Conservation (phyloP, 2,113 vertebrate genomes). For the Sminthopsis crassicaudata region DNA sequence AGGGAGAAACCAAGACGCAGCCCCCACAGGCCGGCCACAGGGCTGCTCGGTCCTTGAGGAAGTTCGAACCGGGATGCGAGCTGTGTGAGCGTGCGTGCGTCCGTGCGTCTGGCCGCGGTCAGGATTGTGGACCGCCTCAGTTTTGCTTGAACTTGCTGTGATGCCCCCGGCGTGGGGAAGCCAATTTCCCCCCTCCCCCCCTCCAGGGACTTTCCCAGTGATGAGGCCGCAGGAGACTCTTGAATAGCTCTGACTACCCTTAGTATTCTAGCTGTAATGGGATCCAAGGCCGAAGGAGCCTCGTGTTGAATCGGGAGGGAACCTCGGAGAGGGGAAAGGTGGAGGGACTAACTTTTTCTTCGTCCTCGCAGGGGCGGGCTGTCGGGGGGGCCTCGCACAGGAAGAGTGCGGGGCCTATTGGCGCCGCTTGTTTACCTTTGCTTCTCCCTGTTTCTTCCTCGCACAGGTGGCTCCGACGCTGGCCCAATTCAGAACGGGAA, state of each 20-base stretch:
- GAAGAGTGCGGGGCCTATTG: background rate
- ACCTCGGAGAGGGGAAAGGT: background rate
- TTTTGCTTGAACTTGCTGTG: background rate
- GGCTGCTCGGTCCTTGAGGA: background rate
- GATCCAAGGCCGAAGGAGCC: background rate
- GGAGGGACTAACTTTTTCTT: background rate
- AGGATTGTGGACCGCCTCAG: background rate
- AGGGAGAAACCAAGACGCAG: background rate
- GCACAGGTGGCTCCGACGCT: constrained; percentile 89
- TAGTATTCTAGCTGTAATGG: background rate
- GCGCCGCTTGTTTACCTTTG: background rate
- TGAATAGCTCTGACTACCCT: background rate
- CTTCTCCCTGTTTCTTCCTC: background rate
- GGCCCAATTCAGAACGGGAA: constrained; percentile 94
- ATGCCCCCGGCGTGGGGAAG: background rate
- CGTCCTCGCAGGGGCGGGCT: background rate
- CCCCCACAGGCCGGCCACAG: background rate
- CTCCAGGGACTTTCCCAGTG: background rate
- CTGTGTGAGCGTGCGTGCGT: background rate
- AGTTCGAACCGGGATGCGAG: background rate
- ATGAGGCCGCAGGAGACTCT: background rate
- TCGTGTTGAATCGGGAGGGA: background rate
- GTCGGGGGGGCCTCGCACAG: fast-evolving
- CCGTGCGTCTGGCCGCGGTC: background rate
- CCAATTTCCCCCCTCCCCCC: background rate